Evolutionary conservation across 2,888 invertebrate genomes (phyloP).

Genomic region (Imbricaverruca yamaguchii): DNA sequence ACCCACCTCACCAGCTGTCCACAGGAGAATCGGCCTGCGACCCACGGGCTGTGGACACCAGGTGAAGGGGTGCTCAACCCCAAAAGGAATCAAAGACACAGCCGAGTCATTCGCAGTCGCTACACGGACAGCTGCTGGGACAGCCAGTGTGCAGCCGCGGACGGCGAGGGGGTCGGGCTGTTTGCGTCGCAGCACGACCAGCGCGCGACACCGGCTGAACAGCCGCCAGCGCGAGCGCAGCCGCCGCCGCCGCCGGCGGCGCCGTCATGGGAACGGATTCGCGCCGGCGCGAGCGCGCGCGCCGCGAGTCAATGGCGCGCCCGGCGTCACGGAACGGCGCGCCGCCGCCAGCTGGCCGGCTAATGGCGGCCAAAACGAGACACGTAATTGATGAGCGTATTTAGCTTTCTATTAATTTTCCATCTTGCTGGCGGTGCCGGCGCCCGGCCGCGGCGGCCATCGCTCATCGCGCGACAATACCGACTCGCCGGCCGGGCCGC

Average conservation of each 20-base stretch:
- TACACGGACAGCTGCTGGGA: no score
- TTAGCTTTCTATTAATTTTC: constrained; percentile 22
- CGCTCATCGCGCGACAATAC: constrained; percentile 11
- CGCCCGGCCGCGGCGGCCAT: neutral
- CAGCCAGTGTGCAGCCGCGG: no score
- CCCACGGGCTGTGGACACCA: no score
- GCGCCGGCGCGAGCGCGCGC: neutral
- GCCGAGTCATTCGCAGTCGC: no score
- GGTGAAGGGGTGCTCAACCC: no score
- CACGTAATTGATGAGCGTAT: constrained; percentile 21
- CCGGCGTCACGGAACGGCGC: neutral
- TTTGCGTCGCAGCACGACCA: neutral
- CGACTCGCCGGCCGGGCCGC: neutral
- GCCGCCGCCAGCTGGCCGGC: constrained; percentile 5
- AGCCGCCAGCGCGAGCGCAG: neutral
- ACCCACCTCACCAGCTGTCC: no score
- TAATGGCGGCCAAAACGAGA: constrained; percentile 15
- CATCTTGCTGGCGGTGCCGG: constrained; percentile 21
- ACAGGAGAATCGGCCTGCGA: no score
- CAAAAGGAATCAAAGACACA: no score
- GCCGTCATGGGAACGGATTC: neutral
- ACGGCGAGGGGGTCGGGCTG: neutral
- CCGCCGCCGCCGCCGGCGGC: neutral
- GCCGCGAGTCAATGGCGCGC: neutral
- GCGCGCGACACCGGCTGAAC: neutral